Percentiles rank a stretch among this genome's conserved stretches.
Evolutionary conservation across 2,113 vertebrate genomes (phyloP).

Genomic region (Lophotis ruficrista): DNA sequence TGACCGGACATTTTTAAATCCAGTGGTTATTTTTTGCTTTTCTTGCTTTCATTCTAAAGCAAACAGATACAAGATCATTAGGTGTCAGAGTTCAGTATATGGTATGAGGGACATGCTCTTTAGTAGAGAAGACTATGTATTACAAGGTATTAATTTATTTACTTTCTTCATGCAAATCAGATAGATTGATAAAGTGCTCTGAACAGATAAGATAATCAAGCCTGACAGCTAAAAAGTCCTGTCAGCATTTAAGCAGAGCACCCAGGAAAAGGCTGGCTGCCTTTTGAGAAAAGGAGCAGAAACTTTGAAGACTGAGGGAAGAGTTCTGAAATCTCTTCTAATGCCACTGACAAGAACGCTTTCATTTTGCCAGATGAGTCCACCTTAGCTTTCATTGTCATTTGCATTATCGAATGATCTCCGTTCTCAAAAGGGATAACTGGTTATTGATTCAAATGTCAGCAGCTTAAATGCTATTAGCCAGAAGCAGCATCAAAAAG

Average conservation of each 20-base stretch:
- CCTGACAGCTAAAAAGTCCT: not conserved
- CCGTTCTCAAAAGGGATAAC: conserved; percentile 32
- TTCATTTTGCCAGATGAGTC: not conserved
- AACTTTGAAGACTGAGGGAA: not conserved
- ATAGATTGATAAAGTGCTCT: not conserved
- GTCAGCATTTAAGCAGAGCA: not conserved
- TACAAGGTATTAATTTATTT: not conserved
- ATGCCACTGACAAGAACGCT: not conserved
- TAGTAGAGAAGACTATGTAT: not conserved
- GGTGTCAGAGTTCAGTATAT: accelerated
- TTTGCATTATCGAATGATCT: conserved; percentile 43
- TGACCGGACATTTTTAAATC: not conserved
- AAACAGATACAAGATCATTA: not conserved
- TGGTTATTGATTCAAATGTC: conserved; percentile 56
- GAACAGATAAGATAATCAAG: not conserved
- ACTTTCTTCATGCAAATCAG: not conserved
- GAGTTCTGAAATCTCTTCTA: not conserved
- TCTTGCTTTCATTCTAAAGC: not conserved
- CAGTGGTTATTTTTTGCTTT: not conserved
- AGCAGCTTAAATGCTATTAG: conserved; percentile 35
- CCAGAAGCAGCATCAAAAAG: not conserved
- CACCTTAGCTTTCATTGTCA: conserved; percentile 19
- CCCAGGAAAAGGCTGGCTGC: not conserved
- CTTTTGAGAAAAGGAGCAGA: not conserved
- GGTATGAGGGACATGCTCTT: not conserved